These are phyloP conservation scores for Mactromeris polynyma DNA, from an alignment of 2,888 invertebrate species.

Conservation along the genomic window DNA sequence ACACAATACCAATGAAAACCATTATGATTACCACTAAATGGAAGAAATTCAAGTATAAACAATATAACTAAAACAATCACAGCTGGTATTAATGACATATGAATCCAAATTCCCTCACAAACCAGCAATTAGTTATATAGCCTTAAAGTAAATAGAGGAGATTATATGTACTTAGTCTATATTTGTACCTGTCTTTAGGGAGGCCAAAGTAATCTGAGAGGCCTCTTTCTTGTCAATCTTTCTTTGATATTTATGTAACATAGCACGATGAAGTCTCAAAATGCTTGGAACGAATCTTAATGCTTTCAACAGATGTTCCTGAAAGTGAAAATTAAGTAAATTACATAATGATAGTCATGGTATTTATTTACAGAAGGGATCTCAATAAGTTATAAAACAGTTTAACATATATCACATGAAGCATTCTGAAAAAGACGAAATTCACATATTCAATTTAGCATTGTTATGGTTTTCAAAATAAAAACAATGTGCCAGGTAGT, in stretches of 20 bases:
- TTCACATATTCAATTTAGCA: no score
- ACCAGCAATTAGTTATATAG: not conserved
- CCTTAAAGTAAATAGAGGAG: not conserved
- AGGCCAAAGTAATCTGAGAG: constrained; percentile 60
- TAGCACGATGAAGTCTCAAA: constrained; percentile 71
- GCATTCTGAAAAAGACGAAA: no score
- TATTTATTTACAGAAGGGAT: no score
- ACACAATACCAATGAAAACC: no score
- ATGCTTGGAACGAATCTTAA: constrained; percentile 77
- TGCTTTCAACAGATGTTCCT: constrained; percentile 77
- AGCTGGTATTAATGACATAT: not conserved
- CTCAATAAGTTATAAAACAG: not conserved
- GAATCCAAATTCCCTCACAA: not conserved
- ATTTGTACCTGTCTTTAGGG: constrained; percentile 40
- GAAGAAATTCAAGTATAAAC: no score
- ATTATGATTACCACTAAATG: no score
- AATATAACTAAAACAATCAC: no score
- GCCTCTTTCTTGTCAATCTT: constrained; percentile 79
- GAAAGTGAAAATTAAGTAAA: not conserved
- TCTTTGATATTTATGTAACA: constrained; percentile 74
- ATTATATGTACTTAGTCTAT: not conserved
- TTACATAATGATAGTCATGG: no score
- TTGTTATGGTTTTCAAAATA: no score
- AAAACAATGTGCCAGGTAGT: no score
- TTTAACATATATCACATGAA: not conserved